These are phyloP conservation scores for Tachyglossus aculeatus DNA, from an alignment of 2,797 vertebrate genomes.

Conservation along the genomic window DNA sequence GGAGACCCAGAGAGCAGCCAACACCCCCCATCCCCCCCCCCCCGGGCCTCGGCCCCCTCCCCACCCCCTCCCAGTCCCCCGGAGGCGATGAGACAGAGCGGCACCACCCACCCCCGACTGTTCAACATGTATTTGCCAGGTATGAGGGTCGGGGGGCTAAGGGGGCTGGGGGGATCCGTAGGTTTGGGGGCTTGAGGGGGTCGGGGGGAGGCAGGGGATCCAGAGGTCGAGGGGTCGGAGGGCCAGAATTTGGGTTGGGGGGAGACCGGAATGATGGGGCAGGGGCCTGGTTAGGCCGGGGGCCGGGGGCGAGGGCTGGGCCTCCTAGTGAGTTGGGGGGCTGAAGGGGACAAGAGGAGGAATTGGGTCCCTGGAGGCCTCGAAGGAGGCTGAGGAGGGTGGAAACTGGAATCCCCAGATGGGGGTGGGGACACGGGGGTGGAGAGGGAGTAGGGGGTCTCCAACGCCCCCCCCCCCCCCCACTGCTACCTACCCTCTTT, in stretches of 20 bases:
- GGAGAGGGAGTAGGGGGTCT: too few relatives aligned
- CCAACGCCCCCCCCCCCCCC: neutral
- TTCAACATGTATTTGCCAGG: constrained; percentile 99
- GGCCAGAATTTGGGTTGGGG: neutral
- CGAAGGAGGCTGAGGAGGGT: too few relatives aligned
- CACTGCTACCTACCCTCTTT: neutral
- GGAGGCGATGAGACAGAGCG: constrained; percentile 91
- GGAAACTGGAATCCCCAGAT: too few relatives aligned
- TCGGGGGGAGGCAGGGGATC: neutral
- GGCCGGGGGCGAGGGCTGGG: too few relatives aligned
- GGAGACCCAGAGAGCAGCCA: constrained; percentile 72
- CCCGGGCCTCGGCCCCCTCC: constrained; percentile 43
- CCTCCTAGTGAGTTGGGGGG: too few relatives aligned
- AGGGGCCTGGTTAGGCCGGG: too few relatives aligned
- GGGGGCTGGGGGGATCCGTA: neutral
- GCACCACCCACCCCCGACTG: constrained; percentile 93
- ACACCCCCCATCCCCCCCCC: constrained; percentile 58
- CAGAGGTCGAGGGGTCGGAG: neutral
- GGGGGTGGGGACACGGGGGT: neutral
- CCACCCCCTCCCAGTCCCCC: constrained; percentile 63
- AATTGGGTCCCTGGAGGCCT: too few relatives aligned
- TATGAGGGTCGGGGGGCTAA: constrained; percentile 70
- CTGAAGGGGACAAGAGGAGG: too few relatives aligned
- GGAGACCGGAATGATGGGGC: too few relatives aligned
- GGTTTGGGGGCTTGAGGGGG: neutral